phyloP scores from a whole-genome alignment of 2,888 invertebrate species.

The Idaea biselata region DNA sequence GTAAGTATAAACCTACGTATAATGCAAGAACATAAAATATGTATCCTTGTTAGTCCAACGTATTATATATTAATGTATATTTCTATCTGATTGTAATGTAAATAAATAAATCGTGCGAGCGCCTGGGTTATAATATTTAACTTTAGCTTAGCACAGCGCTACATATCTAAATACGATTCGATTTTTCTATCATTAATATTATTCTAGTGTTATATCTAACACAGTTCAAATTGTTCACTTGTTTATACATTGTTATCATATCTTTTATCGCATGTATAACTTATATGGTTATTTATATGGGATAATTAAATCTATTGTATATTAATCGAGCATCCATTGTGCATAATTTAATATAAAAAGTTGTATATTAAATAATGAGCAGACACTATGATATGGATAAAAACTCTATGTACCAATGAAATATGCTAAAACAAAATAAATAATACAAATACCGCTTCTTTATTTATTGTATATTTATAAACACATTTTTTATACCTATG shows the following conservation, averaged over 20 bases:
- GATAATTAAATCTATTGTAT: conserved; percentile 48
- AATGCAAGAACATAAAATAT: conserved; percentile 29
- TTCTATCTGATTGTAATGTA: conserved; percentile 51
- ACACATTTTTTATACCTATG: conserved; percentile 13
- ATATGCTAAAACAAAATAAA: conserved; percentile 77
- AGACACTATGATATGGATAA: conserved; percentile 60
- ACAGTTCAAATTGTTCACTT: conserved; percentile 78
- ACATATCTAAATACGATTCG: conserved; percentile 72
- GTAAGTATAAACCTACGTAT: conserved; percentile 38
- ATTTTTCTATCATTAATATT: conserved; percentile 73
- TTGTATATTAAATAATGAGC: conserved; percentile 74
- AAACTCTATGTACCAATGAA: conserved; percentile 79
- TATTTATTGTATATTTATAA: conserved; percentile 68
- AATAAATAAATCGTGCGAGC: conserved; percentile 52
- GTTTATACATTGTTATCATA: conserved; percentile 80
- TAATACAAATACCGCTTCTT: conserved; percentile 80
- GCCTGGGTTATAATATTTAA: conserved; percentile 53
- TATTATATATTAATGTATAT: conserved; percentile 49
- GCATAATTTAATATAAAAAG: conserved; percentile 73
- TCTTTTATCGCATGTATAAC: conserved; percentile 74
- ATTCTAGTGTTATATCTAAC: conserved; percentile 73
- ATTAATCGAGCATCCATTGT: conserved; percentile 73
- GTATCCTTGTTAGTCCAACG: conserved; percentile 54
- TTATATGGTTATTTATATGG: conserved; percentile 75
- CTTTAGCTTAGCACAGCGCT: conserved; percentile 71